A percentile compares a stretch with the other conserved stretches of the same genome.
phyloP scores from a whole-genome alignment of 2,113 vertebrate genomes.

The Clarias batrachus region DNA sequence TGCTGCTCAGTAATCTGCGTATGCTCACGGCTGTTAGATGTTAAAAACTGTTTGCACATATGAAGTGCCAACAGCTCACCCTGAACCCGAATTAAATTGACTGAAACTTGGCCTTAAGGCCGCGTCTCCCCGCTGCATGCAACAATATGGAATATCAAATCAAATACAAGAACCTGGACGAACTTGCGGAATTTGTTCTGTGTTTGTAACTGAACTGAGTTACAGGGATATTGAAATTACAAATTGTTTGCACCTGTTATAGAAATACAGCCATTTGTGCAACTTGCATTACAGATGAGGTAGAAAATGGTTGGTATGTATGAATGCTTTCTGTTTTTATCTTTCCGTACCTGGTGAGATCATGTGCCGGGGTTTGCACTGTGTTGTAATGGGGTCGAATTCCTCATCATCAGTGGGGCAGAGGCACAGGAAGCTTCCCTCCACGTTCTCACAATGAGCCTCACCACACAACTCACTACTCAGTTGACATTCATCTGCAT shows the following conservation, averaged over 20 bases:
- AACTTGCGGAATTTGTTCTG: not conserved
- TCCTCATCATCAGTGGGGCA: conserved; percentile 78
- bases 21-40: conserved; percentile 14
- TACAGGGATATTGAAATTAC: not conserved
- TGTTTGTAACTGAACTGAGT: not conserved
- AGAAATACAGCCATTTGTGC: not conserved
- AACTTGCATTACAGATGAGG: not conserved
- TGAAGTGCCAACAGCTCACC: conserved; percentile 18
- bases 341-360: conserved; percentile 67
- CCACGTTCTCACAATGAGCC: conserved; percentile 77
- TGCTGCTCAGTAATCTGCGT: conserved; percentile 28
- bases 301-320: not conserved
- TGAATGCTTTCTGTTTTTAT: conserved; percentile 11
- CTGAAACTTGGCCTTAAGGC: conserved; percentile 4
- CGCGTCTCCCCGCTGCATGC: not conserved
- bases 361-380: conserved; percentile 57
- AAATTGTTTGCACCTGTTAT: not conserved
- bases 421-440: conserved; percentile 81
- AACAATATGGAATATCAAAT: conserved; percentile 18
- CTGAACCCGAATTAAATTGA: conserved; percentile 30
- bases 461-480: conserved; percentile 71
- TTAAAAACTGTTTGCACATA: conserved; percentile 24
- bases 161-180: not conserved
- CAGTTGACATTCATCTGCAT: conserved; percentile 76
- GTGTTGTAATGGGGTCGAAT: conserved; percentile 74